Percentiles rank a stretch among this genome's conserved stretches.
Conservation (phyloP, 2,113 vertebrate genomes). For the Thamnophis sirtalis region DNA sequence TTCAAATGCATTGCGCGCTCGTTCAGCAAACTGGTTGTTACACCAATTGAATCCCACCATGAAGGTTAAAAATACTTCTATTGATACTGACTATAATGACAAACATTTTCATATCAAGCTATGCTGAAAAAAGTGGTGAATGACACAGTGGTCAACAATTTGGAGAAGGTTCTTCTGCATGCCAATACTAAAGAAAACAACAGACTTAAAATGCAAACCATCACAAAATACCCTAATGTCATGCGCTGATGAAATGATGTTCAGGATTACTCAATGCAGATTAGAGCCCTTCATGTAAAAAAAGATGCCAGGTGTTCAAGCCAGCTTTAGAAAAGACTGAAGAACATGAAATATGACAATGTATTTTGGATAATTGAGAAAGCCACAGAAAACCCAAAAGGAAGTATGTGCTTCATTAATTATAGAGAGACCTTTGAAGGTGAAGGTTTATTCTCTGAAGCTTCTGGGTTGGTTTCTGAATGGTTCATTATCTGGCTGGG, state of each 20-base stretch:
- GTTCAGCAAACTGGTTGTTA: too few relatives aligned
- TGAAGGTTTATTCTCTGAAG: too few relatives aligned
- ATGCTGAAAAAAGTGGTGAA: too few relatives aligned
- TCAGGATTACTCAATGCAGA: neutral
- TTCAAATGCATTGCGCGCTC: too few relatives aligned
- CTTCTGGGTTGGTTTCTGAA: too few relatives aligned
- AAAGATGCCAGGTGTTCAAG: neutral
- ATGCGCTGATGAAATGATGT: neutral
- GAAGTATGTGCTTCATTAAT: neutral
- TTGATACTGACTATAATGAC: too few relatives aligned
- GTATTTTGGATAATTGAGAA: neutral
- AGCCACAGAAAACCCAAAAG: neutral
- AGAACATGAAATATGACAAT: neutral
- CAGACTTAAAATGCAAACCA: neutral
- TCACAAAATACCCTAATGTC: neutral
- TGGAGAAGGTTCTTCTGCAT: too few relatives aligned
- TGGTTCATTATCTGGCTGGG: too few relatives aligned
- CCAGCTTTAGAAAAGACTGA: neutral
- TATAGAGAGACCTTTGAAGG: neutral
- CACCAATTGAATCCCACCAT: too few relatives aligned
- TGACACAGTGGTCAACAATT: too few relatives aligned
- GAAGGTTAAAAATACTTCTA: too few relatives aligned
- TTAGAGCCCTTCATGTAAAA: neutral
- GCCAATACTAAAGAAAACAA: neutral
- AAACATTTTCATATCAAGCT: too few relatives aligned